Evolutionary conservation across 2,113 vertebrate genomes (phyloP).

Genomic region (Labrus mixtus): DNA sequence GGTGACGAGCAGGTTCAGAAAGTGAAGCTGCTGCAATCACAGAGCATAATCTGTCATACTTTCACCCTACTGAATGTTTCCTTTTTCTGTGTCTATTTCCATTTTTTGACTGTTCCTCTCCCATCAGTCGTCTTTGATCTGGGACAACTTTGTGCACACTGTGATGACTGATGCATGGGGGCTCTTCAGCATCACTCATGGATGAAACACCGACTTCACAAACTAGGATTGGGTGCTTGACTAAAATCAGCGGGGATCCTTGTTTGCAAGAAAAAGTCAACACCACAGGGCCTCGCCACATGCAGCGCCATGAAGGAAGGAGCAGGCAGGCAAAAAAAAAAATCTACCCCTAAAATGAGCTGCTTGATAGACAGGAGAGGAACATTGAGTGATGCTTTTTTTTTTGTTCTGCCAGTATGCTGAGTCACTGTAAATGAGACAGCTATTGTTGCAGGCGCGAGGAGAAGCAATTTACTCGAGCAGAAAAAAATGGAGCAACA

Average conservation of each 20-base stretch:
- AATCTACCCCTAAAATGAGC: slow-evolving; percentile 45
- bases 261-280: slow-evolving; percentile 41
- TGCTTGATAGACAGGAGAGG: slow-evolving; percentile 41
- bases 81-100: background rate
- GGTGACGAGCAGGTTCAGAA: too few species aligned
- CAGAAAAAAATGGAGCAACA: slow-evolving; percentile 35
- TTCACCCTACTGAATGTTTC: too few species aligned
- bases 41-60: too few species aligned
- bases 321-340: slow-evolving; percentile 47
- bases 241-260: slow-evolving; percentile 36
- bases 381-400: slow-evolving; percentile 45
- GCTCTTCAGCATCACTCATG: background rate
- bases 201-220: slow-evolving; percentile 25
- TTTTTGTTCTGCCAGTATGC: slow-evolving; percentile 36
- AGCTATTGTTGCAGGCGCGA: slow-evolving; percentile 39
- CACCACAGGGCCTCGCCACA: slow-evolving; percentile 33
- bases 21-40: too few species aligned
- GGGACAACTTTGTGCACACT: slow-evolving; percentile 1
- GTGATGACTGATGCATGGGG: slow-evolving; percentile 15
- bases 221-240: slow-evolving; percentile 35
- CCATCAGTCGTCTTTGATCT: background rate
- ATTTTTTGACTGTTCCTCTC: background rate
- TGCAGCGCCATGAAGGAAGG: slow-evolving; percentile 28
- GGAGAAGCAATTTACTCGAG: slow-evolving; percentile 47
- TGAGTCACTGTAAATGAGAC: slow-evolving; percentile 21